Percentiles rank a stretch among this genome's conserved stretches.
phyloP scores from a whole-genome alignment of 2,888 invertebrate species.

The Cerceris ruficornis region DNA sequence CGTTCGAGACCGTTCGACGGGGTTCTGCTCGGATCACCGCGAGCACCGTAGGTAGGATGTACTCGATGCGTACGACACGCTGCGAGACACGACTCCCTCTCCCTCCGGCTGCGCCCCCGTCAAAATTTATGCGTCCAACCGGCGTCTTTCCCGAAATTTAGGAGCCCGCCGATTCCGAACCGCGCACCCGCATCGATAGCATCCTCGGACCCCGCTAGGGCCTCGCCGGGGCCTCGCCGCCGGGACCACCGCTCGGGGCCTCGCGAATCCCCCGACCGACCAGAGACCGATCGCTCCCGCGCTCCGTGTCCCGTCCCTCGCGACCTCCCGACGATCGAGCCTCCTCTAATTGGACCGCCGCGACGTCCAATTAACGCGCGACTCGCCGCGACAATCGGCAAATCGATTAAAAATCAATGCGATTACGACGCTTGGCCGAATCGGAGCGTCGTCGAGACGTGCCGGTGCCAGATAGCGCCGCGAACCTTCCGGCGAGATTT shows the following conservation, averaged over 20 bases:
- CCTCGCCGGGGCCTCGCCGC: too few relatives aligned
- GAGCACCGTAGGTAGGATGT: slow-evolving; percentile 75
- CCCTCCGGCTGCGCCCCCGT: slow-evolving; percentile 40
- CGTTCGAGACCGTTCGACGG: slow-evolving; percentile 80
- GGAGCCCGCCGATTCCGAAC: slow-evolving; percentile 47
- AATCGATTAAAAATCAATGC: slow-evolving; percentile 79
- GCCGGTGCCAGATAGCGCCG: slow-evolving; percentile 36
- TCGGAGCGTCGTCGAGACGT: slow-evolving; percentile 63
- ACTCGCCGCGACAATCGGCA: slow-evolving; percentile 70
- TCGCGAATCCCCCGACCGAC: too few relatives aligned
- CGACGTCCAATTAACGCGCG: slow-evolving; percentile 73
- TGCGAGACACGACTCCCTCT: slow-evolving; percentile 77
- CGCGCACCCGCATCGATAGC: slow-evolving; percentile 14
- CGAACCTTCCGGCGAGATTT: slow-evolving; percentile 57
- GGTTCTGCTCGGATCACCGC: slow-evolving; percentile 79
- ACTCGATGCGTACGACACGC: slow-evolving; percentile 79
- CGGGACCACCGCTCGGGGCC: too few relatives aligned
- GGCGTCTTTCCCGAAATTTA: slow-evolving; percentile 69
- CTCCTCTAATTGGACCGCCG: slow-evolving; percentile 65
- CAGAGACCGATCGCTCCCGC: too few relatives aligned
- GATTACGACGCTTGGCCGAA: slow-evolving; percentile 74
- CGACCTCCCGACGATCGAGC: slow-evolving; percentile 33
- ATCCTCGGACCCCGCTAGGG: slow-evolving; percentile 45
- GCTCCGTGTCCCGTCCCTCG: too few relatives aligned
- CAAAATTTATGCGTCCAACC: slow-evolving; percentile 69